A percentile compares a stretch with the other conserved stretches of the same genome.
Conservation (phyloP, 2,888 invertebrate genomes). For the Limenitis camilla region DNA sequence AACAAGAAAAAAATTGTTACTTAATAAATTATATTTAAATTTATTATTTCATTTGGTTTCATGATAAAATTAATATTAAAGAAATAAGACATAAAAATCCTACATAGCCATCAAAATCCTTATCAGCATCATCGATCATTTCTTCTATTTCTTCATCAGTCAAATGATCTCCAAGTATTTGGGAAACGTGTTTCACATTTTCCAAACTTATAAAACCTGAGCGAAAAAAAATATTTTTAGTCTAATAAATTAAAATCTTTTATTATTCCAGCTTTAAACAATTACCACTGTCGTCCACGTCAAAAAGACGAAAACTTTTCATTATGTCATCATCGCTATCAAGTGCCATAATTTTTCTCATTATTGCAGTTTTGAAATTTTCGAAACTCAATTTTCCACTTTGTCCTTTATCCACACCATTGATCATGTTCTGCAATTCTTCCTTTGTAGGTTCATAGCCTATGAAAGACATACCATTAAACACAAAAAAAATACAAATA, state of each 20-base stretch:
- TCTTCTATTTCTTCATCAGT: constrained; percentile 68
- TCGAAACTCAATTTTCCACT: constrained; percentile 62
- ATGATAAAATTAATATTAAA: neutral
- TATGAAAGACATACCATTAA: no score
- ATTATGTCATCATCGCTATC: constrained; percentile 64
- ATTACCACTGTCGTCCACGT: constrained; percentile 54
- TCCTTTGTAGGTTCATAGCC: constrained; percentile 67
- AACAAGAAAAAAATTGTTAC: no score
- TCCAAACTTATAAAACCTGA: constrained; percentile 57
- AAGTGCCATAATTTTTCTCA: constrained; percentile 61
- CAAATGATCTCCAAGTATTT: constrained; percentile 46
- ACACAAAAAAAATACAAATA: neutral
- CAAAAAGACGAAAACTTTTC: constrained; percentile 67
- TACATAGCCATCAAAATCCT: constrained; percentile 58
- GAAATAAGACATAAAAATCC: constrained; percentile 21
- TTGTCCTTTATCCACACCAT: constrained; percentile 55
- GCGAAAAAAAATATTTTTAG: constrained; percentile 10
- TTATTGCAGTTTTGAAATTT: constrained; percentile 63
- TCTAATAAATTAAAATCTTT: neutral
- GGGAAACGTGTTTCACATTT: constrained; percentile 52
- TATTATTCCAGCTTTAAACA: neutral
- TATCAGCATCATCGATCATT: constrained; percentile 68
- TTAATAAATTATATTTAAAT: neutral
- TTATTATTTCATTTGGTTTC: neutral
- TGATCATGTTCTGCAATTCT: constrained; percentile 59